A percentile compares a stretch with the other conserved stretches of the same genome.
phyloP scores from a whole-genome alignment of 2,888 invertebrate genomes.

The Meghimatium bilineatum region DNA sequence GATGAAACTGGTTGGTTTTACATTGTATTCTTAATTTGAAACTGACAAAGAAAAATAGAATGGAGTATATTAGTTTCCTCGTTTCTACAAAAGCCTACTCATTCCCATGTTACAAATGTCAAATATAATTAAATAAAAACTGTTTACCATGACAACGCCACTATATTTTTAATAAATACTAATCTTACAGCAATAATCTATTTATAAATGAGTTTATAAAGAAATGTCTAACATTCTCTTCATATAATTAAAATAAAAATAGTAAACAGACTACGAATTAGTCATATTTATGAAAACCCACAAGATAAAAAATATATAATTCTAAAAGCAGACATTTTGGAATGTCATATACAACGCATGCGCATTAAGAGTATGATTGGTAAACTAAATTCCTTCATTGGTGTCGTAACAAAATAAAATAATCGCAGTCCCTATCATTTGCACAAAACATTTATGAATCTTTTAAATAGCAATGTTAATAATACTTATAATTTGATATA shows the following conservation, averaged over 20 bases:
- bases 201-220: neutral
- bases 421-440: too few species aligned
- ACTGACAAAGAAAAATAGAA: too few species aligned
- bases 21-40: neutral
- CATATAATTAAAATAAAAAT: neutral
- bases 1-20: neutral
- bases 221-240: neutral
- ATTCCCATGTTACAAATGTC: too few species aligned
- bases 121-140: neutral
- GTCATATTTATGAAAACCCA: neutral
- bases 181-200: neutral
- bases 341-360: conserved; percentile 44
- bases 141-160: conserved; percentile 42
- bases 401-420: too few species aligned
- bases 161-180: neutral
- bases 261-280: neutral
- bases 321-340: conserved; percentile 40
- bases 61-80: too few species aligned
- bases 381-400: neutral
- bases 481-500: too few species aligned
- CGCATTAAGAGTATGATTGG: conserved; percentile 1
- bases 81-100: too few species aligned
- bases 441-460: too few species aligned
- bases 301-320: neutral
- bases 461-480: too few species aligned